A percentile compares a stretch with the other conserved stretches of the same genome.
Evolutionary conservation across 1,140 invertebrate genomes (phyloP).

Genomic region (Bombus fervidus): DNA sequence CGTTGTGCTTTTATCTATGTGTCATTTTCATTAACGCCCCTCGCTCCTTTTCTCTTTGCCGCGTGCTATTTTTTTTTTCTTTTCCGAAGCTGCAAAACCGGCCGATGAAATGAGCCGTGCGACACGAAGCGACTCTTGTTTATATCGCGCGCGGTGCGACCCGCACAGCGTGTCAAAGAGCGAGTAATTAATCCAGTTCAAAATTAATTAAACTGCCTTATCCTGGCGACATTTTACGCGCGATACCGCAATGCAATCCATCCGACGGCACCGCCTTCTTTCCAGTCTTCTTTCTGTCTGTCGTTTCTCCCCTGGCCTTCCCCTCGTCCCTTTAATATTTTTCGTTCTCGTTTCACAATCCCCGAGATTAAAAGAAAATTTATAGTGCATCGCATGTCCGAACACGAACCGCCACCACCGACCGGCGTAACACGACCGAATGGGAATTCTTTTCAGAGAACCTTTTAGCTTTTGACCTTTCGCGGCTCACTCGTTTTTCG

Average conservation of each 20-base stretch:
- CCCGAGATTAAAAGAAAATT: conserved; percentile 78
- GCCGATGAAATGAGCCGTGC: conserved; percentile 21
- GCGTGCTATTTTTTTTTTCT: neutral
- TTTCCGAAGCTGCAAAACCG: neutral
- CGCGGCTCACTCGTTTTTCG: conserved; percentile 32
- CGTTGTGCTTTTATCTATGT: conserved; percentile 23
- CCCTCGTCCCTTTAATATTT: conserved; percentile 68
- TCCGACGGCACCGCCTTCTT: conserved; percentile 19
- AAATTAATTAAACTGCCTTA: conserved; percentile 70
- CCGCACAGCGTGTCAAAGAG: conserved; percentile 19
- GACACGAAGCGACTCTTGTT: neutral
- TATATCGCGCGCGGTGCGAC: neutral
- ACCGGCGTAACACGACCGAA: conserved; percentile 57
- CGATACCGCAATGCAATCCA: neutral
- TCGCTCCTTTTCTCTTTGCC: neutral
- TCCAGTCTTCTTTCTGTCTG: conserved; percentile 10
- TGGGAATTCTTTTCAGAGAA: conserved; percentile 71
- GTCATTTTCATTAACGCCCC: conserved; percentile 32
- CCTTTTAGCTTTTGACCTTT: conserved; percentile 71
- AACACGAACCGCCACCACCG: conserved; percentile 17
- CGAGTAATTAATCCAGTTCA: conserved; percentile 64
- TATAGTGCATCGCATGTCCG: conserved; percentile 67
- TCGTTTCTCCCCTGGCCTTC: neutral
- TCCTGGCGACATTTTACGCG: conserved; percentile 33
- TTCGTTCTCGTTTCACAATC: conserved; percentile 64